Evolutionary conservation across 2,113 vertebrate species (phyloP).

Genomic region (Pelvicachromis taeniatus): DNA sequence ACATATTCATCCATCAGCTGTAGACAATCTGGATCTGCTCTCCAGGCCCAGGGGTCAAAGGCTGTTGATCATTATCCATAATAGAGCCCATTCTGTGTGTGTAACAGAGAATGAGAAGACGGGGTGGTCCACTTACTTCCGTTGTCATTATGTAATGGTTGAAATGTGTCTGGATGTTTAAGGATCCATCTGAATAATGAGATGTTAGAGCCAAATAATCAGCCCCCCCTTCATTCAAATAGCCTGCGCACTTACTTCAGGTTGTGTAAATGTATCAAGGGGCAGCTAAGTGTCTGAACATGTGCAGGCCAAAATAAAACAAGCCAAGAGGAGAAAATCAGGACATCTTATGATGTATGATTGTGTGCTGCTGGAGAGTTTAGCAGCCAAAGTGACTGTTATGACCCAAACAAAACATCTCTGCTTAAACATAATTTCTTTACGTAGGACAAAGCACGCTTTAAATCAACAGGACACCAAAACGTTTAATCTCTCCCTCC

Average conservation of each 20-base stretch:
- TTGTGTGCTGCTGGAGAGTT: neutral
- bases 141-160: slow-evolving; percentile 32
- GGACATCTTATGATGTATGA: slow-evolving; percentile 12
- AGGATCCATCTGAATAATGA: slow-evolving; percentile 12
- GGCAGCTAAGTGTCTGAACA: slow-evolving; percentile 8
- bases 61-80: slow-evolving; percentile 21
- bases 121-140: slow-evolving; percentile 2
- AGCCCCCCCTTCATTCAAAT: neutral
- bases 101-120: neutral
- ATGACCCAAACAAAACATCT: slow-evolving; percentile 54
- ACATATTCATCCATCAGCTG: slow-evolving; percentile 31
- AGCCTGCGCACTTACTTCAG: neutral
- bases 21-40: slow-evolving; percentile 15
- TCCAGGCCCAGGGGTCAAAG: neutral
- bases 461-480: slow-evolving; percentile 45
- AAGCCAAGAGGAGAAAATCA: neutral
- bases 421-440: slow-evolving; percentile 35
- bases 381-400: neutral
- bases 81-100: slow-evolving; percentile 1
- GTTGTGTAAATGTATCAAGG: neutral
- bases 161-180: slow-evolving; percentile 1
- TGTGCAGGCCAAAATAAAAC: neutral
- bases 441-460: slow-evolving; percentile 32
- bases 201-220: slow-evolving; percentile 7
- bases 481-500: neutral